Conservation (phyloP, 2,888 invertebrate genomes). For the Steinernema scapterisci region DNA sequence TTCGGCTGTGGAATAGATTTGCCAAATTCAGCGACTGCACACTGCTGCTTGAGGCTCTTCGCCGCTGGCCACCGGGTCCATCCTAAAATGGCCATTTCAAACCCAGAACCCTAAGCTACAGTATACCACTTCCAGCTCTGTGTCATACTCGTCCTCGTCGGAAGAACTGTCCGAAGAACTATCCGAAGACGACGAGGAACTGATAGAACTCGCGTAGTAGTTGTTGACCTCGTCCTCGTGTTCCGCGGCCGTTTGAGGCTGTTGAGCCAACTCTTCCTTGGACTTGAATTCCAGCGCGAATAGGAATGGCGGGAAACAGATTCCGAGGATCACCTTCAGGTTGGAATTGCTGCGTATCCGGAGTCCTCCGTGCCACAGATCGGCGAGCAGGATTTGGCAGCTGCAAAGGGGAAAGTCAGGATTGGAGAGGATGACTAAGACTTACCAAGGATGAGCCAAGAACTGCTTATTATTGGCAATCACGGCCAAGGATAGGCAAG, state of each 20-base stretch:
- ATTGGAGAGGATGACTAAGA: background rate
- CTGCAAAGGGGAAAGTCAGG: conserved; percentile 38
- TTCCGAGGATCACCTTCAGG: conserved; percentile 80
- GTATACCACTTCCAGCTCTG: conserved; percentile 35
- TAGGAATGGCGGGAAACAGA: conserved; percentile 84
- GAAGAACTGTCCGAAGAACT: conserved; percentile 48
- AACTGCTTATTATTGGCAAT: conserved; percentile 82
- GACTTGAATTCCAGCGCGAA: conserved; percentile 92
- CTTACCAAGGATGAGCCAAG: conserved; percentile 70
- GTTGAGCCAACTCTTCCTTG: conserved; percentile 91
- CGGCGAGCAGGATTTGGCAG: conserved; percentile 87
- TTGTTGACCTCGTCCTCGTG: conserved; percentile 55
- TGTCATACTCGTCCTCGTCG: conserved; percentile 45
- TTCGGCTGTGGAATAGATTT: conserved; percentile 44
- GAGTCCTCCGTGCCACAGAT: conserved; percentile 92
- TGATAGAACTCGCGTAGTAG: conserved; percentile 33
- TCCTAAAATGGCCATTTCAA: conserved; percentile 3
- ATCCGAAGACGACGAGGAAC: conserved; percentile 42
- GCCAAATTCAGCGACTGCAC: conserved; percentile 53
- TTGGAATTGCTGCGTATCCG: conserved; percentile 73
- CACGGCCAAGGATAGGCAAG: conserved; percentile 93
- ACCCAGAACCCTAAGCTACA: too few species aligned
- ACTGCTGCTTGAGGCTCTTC: conserved; percentile 52
- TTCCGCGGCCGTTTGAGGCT: conserved; percentile 81
- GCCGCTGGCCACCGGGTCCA: conserved; percentile 32